phyloP scores from a whole-genome alignment of 1,140 invertebrate genomes.

The Drosophila nigromelanica region DNA sequence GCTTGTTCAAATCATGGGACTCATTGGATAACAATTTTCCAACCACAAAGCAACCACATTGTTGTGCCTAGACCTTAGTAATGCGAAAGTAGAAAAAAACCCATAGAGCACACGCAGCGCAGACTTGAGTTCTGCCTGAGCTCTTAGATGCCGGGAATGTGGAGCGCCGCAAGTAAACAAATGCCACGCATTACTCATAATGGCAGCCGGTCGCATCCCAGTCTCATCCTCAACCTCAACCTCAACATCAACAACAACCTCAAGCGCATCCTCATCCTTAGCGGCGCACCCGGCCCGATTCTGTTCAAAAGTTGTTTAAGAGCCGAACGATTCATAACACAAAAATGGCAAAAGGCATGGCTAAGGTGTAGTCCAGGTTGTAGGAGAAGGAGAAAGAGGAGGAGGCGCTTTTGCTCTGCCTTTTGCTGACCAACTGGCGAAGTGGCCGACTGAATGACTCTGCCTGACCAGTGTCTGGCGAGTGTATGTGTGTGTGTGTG shows the following conservation, averaged over 20 bases:
- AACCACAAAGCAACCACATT: conserved; percentile 18
- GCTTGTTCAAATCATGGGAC: neutral
- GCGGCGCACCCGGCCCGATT: conserved; percentile 60
- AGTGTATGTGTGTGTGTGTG: neutral
- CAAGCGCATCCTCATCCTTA: conserved; percentile 1
- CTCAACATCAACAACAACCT: neutral
- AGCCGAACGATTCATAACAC: conserved; percentile 72
- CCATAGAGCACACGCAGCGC: conserved; percentile 48
- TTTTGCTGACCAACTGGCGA: conserved; percentile 27
- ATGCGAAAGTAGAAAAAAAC: conserved; percentile 18
- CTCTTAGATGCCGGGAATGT: conserved; percentile 43
- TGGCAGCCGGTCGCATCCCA: conserved; percentile 50
- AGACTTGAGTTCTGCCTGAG: neutral
- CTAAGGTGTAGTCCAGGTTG: neutral
- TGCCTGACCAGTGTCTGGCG: neutral
- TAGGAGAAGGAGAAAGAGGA: neutral
- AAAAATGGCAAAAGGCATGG: conserved; percentile 53
- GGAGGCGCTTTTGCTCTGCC: conserved; percentile 35
- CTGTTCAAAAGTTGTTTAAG: conserved; percentile 53
- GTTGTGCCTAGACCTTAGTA: neutral
- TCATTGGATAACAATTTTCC: conserved; percentile 40
- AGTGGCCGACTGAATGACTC: neutral
- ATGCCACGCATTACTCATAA: conserved; percentile 77
- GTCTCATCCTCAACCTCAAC: neutral
- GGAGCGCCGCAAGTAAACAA: conserved; percentile 70